Conservation (phyloP, 1,140 invertebrate genomes). For the Drosophila ananassae region DNA sequence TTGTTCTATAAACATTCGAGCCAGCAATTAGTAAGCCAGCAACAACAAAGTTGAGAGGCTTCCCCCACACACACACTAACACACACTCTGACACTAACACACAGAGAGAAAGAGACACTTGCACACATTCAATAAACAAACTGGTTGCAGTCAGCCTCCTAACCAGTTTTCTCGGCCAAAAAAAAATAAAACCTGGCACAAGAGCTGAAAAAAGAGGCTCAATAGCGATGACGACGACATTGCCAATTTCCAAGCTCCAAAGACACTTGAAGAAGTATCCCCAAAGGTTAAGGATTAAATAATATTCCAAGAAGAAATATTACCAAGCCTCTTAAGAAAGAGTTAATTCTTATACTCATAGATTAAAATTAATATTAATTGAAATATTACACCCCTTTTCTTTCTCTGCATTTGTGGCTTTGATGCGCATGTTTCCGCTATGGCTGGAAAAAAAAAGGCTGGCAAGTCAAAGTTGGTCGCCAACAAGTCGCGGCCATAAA, state of each 20-base stretch:
- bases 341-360: too few species aligned
- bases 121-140: constrained; percentile 23
- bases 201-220: constrained; percentile 39
- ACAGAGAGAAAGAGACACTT: neutral
- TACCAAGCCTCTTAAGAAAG: too few species aligned
- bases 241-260: constrained; percentile 53
- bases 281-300: neutral
- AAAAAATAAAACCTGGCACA: constrained; percentile 21
- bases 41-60: constrained; percentile 38
- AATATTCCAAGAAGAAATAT: neutral
- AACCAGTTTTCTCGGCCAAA: constrained; percentile 49
- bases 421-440: constrained; percentile 56
- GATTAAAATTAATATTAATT: neutral
- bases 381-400: neutral
- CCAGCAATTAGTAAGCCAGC: constrained; percentile 47
- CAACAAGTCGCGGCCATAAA: constrained; percentile 56
- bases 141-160: constrained; percentile 49
- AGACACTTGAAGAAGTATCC: constrained; percentile 11
- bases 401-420: constrained; percentile 14
- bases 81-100: neutral
- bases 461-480: constrained; percentile 44
- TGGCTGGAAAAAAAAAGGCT: constrained; percentile 22
- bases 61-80: constrained; percentile 43
- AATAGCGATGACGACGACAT: constrained; percentile 45
- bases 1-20: constrained; percentile 63